Evolutionary conservation across 2,113 vertebrate species (phyloP), one percentile per base, ranked within the genome.

Genomic region (Antennarius striatus): DNA sequence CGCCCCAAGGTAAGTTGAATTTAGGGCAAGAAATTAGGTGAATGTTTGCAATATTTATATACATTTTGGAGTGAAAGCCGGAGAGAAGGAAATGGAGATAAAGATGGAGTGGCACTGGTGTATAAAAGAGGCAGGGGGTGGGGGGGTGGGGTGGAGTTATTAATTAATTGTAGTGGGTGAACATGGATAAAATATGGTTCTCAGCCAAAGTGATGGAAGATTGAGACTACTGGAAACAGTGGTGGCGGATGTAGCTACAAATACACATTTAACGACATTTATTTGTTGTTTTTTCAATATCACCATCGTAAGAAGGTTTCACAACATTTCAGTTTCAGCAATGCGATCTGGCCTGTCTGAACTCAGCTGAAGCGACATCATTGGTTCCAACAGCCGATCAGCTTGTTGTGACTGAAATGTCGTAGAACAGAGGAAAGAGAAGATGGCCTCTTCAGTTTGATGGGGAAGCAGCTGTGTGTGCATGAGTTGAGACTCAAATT

Each of bases 101-200:
- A 28, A 29, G 62, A 56, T 0, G 36, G 60, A 56, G 47, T 65
- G 43, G 46, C 22, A 50, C n/a, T 56, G 47, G 9, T 62, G 45
- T 52, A 40, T 67, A 56, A 47, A 65, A 58, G 16, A 51, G 50
- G 36, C 48, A 73, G 43, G 22, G 22, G 22, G 22, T 22, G 61
- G 45, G 48, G 17, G 22, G 49, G 30, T 49, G 36, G 63, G 16
- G 30, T 56, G 56, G 42, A 75, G 81, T 77, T 77, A 67, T 74
- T 78, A 64, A 82, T 78, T 78, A 86, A 89, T 80, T 83, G 76
- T 50, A 28, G 77, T 42, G 54, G 56, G 64, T 81, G 68, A 85
- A 72, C 59, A 59, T 43, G 75, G 62, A 79, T 58, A 73, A 82
- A 80, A 69, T 55, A 28, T 75, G 12, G 56, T 63, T 65, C 53